phyloP scores from a whole-genome alignment of 1,140 invertebrate genomes.

The Pemphigus obesinymphae region DNA sequence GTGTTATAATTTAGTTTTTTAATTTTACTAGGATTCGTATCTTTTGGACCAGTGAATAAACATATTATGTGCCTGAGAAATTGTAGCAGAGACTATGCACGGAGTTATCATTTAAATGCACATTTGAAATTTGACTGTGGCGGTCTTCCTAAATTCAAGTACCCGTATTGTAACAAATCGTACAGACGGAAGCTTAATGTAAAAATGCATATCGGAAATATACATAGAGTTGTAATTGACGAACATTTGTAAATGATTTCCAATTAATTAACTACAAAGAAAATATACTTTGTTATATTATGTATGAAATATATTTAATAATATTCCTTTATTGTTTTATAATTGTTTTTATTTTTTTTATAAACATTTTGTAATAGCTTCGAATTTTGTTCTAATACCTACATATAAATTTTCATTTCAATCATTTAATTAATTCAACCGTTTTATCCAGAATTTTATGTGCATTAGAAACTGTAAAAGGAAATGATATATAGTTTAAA shows the following conservation, averaged over 20 bases:
- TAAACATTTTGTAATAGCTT: too few relatives aligned
- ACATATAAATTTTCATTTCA: too few relatives aligned
- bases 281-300: too few relatives aligned
- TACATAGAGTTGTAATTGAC: not conserved
- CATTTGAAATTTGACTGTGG: constrained; percentile 56
- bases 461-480: too few relatives aligned
- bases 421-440: too few relatives aligned
- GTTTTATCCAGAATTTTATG: too few relatives aligned
- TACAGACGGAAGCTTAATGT: constrained; percentile 46
- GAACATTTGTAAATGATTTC: not conserved
- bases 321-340: too few relatives aligned
- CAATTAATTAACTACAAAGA: not conserved
- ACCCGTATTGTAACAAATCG: constrained; percentile 50
- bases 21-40: not conserved
- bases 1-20: too few relatives aligned
- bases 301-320: too few relatives aligned
- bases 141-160: constrained; percentile 53
- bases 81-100: constrained; percentile 42
- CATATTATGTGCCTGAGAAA: constrained; percentile 23
- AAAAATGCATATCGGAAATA: not conserved
- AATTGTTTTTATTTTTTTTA: too few relatives aligned
- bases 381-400: too few relatives aligned
- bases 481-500: too few relatives aligned
- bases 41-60: not conserved
- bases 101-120: constrained; percentile 53